Conservation (phyloP, 2,113 vertebrate species). For the Sander lucioperca region DNA sequence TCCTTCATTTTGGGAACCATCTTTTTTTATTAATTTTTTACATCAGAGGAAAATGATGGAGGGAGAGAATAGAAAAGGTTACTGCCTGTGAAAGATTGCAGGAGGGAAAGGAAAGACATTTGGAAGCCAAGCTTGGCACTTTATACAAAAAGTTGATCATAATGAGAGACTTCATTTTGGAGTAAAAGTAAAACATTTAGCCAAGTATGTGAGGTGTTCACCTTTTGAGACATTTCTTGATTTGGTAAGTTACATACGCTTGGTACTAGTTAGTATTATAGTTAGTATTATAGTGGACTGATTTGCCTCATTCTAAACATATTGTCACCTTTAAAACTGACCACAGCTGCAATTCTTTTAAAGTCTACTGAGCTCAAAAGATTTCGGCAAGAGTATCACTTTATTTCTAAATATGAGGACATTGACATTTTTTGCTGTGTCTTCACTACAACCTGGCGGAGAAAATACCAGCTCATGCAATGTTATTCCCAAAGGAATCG, state of each 20-base stretch:
- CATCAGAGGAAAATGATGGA: background rate
- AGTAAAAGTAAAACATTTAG: background rate
- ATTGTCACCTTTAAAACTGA: background rate
- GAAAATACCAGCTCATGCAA: slow-evolving; percentile 51
- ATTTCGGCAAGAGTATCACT: background rate
- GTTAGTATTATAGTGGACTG: background rate
- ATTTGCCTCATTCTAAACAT: background rate
- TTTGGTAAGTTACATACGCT: background rate
- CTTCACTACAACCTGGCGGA: slow-evolving; percentile 24
- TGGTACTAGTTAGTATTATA: background rate
- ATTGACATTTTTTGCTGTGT: slow-evolving; percentile 27
- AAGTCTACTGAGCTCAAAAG: background rate
- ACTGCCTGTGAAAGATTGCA: background rate
- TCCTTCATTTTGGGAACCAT: background rate
- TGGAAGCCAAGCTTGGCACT: background rate
- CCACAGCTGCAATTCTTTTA: background rate
- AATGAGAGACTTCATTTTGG: background rate
- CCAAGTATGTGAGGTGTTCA: background rate
- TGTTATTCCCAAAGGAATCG: slow-evolving; percentile 47
- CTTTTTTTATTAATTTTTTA: background rate
- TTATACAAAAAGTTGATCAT: background rate
- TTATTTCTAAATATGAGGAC: slow-evolving; percentile 14
- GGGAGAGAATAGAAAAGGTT: background rate
- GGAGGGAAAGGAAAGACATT: background rate
- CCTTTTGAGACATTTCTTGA: background rate